Evolutionary conservation across 2,888 invertebrate genomes (phyloP).

Genomic region (Dicranocentrus wangi): DNA sequence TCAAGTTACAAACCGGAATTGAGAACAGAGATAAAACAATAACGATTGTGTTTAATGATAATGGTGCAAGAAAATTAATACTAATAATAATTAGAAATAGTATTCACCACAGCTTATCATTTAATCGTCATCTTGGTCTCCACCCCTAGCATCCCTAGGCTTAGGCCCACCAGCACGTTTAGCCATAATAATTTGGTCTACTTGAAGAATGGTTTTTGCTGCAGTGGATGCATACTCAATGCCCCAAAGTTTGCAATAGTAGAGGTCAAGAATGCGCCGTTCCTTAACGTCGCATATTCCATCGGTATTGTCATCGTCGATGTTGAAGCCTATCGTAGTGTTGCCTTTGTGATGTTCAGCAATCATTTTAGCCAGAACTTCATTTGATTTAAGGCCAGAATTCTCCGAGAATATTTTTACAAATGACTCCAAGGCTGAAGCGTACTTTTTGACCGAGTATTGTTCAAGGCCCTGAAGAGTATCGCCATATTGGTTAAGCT

Average conservation of each 20-base stretch:
- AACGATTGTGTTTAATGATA: neutral
- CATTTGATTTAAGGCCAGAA: conserved; percentile 90
- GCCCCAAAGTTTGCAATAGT: conserved; percentile 91
- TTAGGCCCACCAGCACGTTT: conserved; percentile 97
- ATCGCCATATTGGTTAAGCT: conserved; percentile 89
- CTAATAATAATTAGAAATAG: conserved; percentile 1
- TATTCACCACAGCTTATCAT: conserved; percentile 5
- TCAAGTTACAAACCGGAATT: no score
- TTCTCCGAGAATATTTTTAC: conserved; percentile 96
- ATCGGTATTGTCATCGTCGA: conserved; percentile 83
- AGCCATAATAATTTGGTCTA: conserved; percentile 99
- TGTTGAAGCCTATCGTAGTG: conserved; percentile 88
- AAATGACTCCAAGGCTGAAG: conserved; percentile 89
- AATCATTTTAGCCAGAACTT: conserved; percentile 90
- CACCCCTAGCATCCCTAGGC: conserved; percentile 79
- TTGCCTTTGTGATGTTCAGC: conserved; percentile 94
- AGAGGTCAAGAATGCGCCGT: conserved; percentile 88
- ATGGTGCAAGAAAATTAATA: conserved; percentile 18
- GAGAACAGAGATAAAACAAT: neutral
- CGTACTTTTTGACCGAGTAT: conserved; percentile 96
- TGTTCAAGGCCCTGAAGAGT: conserved; percentile 96
- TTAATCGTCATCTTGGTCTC: conserved; percentile 74
- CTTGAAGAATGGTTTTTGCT: conserved; percentile 91
- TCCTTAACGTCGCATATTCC: conserved; percentile 84
- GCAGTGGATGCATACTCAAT: conserved; percentile 96